A percentile compares a stretch with the other conserved stretches of the same genome.
phyloP scores from a whole-genome alignment of 2,888 invertebrate species.

The Galerucella nymphaeae region DNA sequence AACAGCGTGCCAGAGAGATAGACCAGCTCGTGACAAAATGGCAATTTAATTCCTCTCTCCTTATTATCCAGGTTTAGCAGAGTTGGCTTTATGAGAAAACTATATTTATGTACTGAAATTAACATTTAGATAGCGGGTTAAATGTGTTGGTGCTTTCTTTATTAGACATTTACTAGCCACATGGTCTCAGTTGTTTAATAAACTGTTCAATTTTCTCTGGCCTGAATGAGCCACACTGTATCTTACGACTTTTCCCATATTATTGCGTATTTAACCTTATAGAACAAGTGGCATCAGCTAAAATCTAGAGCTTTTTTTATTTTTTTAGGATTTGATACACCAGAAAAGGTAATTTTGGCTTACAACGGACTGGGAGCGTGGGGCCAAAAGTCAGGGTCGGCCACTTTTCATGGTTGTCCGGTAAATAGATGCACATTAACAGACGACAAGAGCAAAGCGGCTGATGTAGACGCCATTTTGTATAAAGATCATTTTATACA shows the following conservation, averaged over 20 bases:
- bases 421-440: constrained; percentile 89
- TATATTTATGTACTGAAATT: neutral
- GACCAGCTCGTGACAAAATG: neutral
- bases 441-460: constrained; percentile 77
- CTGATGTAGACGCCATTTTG: constrained; percentile 85
- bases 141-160: neutral
- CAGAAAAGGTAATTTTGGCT: constrained; percentile 79
- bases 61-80: neutral
- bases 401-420: constrained; percentile 78
- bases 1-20: neutral
- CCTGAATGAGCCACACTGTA: no score
- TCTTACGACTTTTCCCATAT: no score
- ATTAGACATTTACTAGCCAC: neutral
- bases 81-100: neutral
- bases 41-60: neutral
- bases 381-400: constrained; percentile 73
- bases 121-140: neutral
- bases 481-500: constrained; percentile 88
- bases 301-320: neutral
- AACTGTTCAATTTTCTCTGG: no score
- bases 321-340: constrained; percentile 59
- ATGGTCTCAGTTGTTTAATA: neutral
- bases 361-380: constrained; percentile 88
- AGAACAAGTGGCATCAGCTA: no score
- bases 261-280: no score